phyloP scores from a whole-genome alignment of 2,797 vertebrate genomes.

The Glossophaga mutica region DNA sequence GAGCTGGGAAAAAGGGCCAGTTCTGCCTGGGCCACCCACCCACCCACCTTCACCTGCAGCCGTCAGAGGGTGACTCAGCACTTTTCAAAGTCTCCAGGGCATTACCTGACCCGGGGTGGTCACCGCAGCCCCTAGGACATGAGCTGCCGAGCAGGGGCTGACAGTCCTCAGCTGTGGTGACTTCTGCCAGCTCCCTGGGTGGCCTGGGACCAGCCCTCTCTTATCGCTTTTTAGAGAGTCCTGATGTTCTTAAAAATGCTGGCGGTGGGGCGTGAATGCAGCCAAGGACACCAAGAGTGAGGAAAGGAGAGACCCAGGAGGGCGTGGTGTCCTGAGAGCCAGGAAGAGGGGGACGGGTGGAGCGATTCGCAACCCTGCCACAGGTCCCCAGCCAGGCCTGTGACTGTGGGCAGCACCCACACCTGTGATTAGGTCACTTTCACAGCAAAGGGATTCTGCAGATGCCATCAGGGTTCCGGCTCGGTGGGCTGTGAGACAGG shows the following conservation, averaged over 20 bases:
- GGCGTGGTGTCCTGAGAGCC: background rate
- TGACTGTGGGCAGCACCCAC: accelerated
- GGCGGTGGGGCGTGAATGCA: too few relatives aligned
- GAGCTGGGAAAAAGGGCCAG: background rate
- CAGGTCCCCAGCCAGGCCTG: accelerated
- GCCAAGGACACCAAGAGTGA: background rate
- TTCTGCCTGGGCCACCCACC: background rate
- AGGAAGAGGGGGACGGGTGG: too few relatives aligned
- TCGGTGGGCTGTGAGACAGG: background rate
- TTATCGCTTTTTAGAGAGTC: background rate
- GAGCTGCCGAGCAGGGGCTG: background rate
- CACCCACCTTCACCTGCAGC: background rate
- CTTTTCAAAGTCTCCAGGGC: background rate
- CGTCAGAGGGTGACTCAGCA: background rate
- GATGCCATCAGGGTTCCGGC: accelerated
- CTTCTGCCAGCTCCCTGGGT: conserved; percentile 40
- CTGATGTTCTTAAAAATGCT: background rate
- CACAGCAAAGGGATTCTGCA: background rate
- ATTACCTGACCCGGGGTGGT: background rate
- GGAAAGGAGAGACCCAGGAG: background rate
- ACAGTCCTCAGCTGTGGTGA: background rate
- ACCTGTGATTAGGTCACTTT: background rate
- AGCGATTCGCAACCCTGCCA: background rate
- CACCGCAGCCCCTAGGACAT: background rate
- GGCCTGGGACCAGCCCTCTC: background rate